phyloP scores from a whole-genome alignment of 2,797 vertebrate species.

The Delichon dasypus region DNA sequence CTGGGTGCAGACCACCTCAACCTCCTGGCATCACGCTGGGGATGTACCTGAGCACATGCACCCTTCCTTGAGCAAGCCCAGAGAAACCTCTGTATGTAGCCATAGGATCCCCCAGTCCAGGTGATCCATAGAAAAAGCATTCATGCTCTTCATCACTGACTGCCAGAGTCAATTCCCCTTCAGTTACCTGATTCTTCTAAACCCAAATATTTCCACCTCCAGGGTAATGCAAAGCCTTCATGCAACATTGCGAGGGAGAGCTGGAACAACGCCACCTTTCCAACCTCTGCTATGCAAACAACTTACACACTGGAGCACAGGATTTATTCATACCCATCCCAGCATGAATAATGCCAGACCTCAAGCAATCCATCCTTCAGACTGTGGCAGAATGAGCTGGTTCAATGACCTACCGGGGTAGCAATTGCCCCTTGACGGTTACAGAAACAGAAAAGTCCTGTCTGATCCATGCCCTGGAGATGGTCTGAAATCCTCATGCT shows the following conservation, averaged over 20 bases:
- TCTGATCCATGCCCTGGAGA: not conserved
- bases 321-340: not conserved
- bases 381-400: not conserved
- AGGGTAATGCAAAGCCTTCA: not conserved
- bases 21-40: not conserved
- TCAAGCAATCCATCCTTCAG: constrained; percentile 12
- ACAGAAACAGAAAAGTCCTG: constrained; percentile 9
- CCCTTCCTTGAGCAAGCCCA: not conserved
- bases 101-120: not conserved
- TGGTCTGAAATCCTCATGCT: not conserved
- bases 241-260: fast-evolving
- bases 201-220: not conserved
- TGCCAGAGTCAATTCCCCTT: not conserved
- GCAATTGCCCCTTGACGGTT: constrained; percentile 5
- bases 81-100: not conserved
- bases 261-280: not conserved
- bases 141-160: not conserved
- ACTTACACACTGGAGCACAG: not conserved
- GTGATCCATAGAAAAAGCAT: not conserved
- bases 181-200: not conserved
- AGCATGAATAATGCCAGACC: not conserved
- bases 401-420: constrained; percentile 14
- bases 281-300: not conserved
- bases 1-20: not conserved
- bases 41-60: not conserved